These are phyloP conservation scores for Brachirus orientalis DNA, from an alignment of 2,113 vertebrate genomes.

Conservation along the genomic window DNA sequence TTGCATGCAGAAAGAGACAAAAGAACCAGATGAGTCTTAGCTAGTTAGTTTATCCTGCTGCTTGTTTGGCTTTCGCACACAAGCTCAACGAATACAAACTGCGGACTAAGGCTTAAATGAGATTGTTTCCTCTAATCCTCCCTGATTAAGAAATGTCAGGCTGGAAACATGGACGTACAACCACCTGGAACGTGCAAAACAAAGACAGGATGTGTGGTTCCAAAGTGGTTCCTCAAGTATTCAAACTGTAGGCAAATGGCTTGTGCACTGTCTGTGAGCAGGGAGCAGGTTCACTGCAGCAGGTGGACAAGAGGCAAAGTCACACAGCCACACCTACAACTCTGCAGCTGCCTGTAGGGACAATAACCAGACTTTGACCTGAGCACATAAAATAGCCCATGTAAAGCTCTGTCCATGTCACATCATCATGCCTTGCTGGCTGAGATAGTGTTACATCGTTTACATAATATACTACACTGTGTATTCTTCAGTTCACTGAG, in stretches of 20 bases:
- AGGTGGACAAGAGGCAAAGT: conserved; percentile 33
- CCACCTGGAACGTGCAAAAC: not conserved
- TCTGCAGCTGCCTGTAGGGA: not conserved
- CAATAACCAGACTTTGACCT: conserved; percentile 71
- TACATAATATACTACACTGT: no score
- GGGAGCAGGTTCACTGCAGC: not conserved
- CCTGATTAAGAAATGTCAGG: conserved; percentile 40
- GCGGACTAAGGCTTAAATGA: conserved; percentile 33
- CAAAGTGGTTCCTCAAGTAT: conserved; percentile 40
- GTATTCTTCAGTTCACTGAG: not conserved
- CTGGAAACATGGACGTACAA: not conserved
- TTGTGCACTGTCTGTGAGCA: conserved; percentile 14
- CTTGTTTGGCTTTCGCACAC: not conserved
- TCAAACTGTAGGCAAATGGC: conserved; percentile 77
- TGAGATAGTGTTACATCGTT: no score
- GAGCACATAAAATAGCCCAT: conserved; percentile 8
- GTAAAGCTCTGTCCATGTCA: not conserved
- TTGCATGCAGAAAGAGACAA: no score
- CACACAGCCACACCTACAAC: conserved; percentile 53
- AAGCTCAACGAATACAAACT: conserved; percentile 22
- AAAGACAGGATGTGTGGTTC: not conserved
- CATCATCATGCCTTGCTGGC: no score
- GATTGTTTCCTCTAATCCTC: conserved; percentile 52
- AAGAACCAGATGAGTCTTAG: not conserved
- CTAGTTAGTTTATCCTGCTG: not conserved